Conservation (phyloP, 2,888 invertebrate genomes). For the Drosophila phalerata region DNA sequence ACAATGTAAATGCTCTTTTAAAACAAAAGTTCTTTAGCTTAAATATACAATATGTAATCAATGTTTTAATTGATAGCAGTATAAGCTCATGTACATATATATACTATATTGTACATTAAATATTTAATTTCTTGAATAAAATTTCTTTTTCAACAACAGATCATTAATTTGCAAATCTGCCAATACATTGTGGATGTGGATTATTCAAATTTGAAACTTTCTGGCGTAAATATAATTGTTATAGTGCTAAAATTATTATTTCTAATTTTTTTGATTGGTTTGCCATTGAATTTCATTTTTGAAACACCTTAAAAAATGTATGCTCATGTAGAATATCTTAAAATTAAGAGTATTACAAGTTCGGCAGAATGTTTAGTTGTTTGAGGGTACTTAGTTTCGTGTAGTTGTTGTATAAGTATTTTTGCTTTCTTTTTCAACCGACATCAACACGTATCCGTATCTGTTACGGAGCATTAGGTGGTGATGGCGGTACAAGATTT, state of each 20-base stretch:
- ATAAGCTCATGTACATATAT: too few relatives aligned
- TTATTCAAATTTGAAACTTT: too few relatives aligned
- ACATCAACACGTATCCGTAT: constrained; percentile 57
- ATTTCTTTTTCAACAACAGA: too few relatives aligned
- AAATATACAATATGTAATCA: not conserved
- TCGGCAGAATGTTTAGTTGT: not conserved
- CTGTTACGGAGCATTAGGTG: constrained; percentile 49
- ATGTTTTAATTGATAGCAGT: too few relatives aligned
- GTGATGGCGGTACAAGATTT: constrained; percentile 36
- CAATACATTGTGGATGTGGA: too few relatives aligned
- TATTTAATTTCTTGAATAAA: too few relatives aligned
- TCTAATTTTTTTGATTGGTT: too few relatives aligned
- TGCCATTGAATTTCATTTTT: too few relatives aligned
- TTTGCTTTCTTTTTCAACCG: constrained; percentile 29
- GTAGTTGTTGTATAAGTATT: constrained; percentile 11
- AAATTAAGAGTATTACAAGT: not conserved
- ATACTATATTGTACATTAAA: too few relatives aligned
- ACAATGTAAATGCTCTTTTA: not conserved
- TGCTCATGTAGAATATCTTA: not conserved
- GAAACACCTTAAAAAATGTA: not conserved
- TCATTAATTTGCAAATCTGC: too few relatives aligned
- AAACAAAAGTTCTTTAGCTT: not conserved
- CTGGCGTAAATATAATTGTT: too few relatives aligned
- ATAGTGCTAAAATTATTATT: too few relatives aligned
- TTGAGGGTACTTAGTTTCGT: not conserved